These are phyloP conservation scores for Helobdella robusta DNA, from an alignment of 2,888 invertebrate genomes.

Conservation along the genomic window DNA sequence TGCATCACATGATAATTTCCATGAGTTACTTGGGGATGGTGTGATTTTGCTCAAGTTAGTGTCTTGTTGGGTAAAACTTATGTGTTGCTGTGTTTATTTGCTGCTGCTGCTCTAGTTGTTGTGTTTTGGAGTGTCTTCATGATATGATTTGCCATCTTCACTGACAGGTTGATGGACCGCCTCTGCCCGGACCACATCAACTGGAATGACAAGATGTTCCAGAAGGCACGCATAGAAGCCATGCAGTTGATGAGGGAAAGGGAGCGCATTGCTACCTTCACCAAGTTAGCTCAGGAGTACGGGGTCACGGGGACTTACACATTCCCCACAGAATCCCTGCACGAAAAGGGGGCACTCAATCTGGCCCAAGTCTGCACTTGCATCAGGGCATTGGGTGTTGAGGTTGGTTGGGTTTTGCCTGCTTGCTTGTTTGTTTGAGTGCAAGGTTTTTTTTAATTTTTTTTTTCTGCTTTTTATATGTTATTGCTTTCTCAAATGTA, in stretches of 20 bases:
- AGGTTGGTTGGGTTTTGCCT: constrained; percentile 29
- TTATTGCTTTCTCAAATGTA: no score
- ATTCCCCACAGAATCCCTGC: constrained; percentile 35
- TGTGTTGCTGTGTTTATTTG: no score
- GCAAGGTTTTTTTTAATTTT: no score
- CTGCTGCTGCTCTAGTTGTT: background rate
- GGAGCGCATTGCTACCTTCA: constrained; percentile 22
- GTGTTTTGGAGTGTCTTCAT: background rate
- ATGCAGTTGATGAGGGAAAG: constrained; percentile 21
- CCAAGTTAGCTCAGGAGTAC: constrained; percentile 29
- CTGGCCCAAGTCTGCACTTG: constrained; percentile 35
- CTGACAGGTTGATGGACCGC: constrained; percentile 32
- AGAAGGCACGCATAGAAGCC: constrained; percentile 34
- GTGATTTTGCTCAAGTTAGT: constrained; percentile 32
- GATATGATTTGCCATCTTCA: background rate
- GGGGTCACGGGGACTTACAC: constrained; percentile 33
- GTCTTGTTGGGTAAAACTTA: no score
- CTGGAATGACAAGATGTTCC: constrained; percentile 35
- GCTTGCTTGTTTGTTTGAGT: no score
- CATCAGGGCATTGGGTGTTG: constrained; percentile 33
- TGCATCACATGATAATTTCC: constrained; percentile 30
- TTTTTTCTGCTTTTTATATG: no score
- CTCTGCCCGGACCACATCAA: constrained; percentile 31
- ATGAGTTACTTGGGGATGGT: constrained; percentile 30
- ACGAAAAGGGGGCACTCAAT: constrained; percentile 33